Evolutionary conservation across 2,888 invertebrate genomes (phyloP), one percentile per base, ranked within the genome.

Genomic region (Catocala nupta): DNA sequence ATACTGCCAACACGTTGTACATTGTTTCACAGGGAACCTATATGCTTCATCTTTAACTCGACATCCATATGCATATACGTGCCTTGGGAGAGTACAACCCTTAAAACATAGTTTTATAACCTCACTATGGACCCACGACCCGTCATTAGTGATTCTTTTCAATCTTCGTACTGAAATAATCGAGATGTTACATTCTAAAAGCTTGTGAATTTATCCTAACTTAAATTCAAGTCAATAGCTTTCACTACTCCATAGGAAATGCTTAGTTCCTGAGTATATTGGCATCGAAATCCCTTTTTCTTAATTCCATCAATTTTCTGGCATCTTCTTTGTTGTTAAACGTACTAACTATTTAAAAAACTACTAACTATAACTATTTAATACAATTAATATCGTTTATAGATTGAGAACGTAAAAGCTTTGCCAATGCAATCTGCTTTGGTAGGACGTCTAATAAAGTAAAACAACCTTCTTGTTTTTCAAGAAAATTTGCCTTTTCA

Each of bases 381-480:
- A 76, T 68, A 56, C 56, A 58, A 8, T 45, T 12, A 12, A 76
- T 56, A 36, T 65, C 54, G 11, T 33, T 44, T 5, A 72, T 70
- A 48, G 63, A 65, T 57, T 70, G 69, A 5, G 59, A 42, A 39
- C 62, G 56, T 5, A 74, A 48, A 13, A 74, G 48, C 57, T 63
- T 72, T 7, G 74, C 74, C 53, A 76, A 56, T 0, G 68, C 70
- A 36, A 73, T 67, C 61, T 68, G 73, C 58, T 69, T 76, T 8
- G 76, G 73, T 16, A 72, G 34, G 6, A 9, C n/a, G 25, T 63
- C 44, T 45, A 42, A 11, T 13, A 67, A 56, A 0, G 65, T 65
- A 12, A 72, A 7, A 64, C 62, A 66, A 7, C 71, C 50, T 51
- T 71, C 68, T 34, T 36, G 34, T 11, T 44, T 54, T 13, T 49